Percentiles rank a stretch among this genome's conserved stretches.
These are phyloP conservation scores for Zoroaster sp. DNA, from an alignment of 53 echinoderm and acorn worm species.

Conservation along the genomic window DNA sequence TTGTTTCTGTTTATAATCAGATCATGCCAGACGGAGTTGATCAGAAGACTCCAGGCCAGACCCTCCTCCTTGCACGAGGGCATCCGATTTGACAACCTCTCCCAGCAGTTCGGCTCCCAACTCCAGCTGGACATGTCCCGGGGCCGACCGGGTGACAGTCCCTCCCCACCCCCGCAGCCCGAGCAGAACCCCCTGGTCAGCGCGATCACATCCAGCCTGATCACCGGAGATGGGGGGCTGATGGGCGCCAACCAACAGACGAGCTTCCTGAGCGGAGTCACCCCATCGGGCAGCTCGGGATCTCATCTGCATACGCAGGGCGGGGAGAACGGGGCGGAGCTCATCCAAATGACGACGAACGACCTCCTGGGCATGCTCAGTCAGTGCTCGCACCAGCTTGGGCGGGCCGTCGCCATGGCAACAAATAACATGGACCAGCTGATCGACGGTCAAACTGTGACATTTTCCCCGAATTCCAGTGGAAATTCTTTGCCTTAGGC, in stretches of 20 bases:
- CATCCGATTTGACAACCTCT: conserved; percentile 26
- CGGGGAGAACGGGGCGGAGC: conserved; percentile 49
- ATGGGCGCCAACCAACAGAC: background rate
- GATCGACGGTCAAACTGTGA: conserved; percentile 78
- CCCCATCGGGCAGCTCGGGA: background rate
- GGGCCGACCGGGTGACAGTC: background rate
- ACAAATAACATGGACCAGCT: conserved; percentile 95
- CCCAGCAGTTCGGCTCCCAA: conserved; percentile 46
- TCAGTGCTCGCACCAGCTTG: conserved; percentile 87
- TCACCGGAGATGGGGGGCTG: background rate
- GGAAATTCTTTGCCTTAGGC: conserved; percentile 86
- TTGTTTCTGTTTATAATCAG: too few species aligned
- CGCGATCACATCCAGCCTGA: conserved; percentile 21
- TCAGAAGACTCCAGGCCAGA: conserved; percentile 21
- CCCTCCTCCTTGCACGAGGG: conserved; percentile 11
- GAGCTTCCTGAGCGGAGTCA: background rate
- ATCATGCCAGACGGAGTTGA: conserved; percentile 59
- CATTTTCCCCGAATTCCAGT: conserved; percentile 89
- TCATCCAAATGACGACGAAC: conserved; percentile 64
- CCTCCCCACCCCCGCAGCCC: background rate
- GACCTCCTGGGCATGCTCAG: conserved; percentile 78
- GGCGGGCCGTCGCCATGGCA: conserved; percentile 88
- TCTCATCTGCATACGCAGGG: background rate
- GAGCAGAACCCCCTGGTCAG: conserved; percentile 53
- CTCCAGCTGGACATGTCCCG: conserved; percentile 27